These are phyloP conservation scores for Mastomys natalensis DNA, from an alignment of 2,113 vertebrate genomes.

Conservation along the genomic window DNA sequence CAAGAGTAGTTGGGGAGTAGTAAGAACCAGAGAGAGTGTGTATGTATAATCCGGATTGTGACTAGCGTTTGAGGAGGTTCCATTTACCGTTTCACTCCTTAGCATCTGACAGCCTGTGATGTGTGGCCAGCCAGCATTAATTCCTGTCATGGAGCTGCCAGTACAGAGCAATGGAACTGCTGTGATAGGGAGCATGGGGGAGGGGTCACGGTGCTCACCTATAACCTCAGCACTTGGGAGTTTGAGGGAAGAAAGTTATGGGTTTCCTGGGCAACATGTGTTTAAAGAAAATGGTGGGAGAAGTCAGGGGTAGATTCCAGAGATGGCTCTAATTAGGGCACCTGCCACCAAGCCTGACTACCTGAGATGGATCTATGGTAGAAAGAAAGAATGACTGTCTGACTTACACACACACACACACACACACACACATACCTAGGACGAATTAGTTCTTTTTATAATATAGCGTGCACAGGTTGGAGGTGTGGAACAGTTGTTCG, in stretches of 20 bases:
- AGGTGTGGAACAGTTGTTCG: background rate
- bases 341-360: background rate
- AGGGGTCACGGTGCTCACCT: background rate
- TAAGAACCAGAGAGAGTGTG: background rate
- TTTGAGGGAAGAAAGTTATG: background rate
- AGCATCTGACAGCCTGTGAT: background rate
- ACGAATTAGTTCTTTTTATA: background rate
- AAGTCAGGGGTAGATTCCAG: background rate
- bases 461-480: background rate
- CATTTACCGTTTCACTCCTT: background rate
- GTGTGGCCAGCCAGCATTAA: background rate
- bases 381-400: background rate
- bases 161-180: background rate
- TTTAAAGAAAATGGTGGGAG: background rate
- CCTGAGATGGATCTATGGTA: background rate
- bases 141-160: background rate
- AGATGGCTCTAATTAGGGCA: too few species aligned
- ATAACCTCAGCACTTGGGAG: background rate
- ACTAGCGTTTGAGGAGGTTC: background rate
- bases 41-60: background rate
- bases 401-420: background rate
- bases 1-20: background rate
- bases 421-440: background rate
- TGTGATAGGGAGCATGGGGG: background rate
- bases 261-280: background rate